Evolutionary conservation across 1,140 invertebrate genomes (phyloP).

Genomic region (Fragariocoptes setiger): DNA sequence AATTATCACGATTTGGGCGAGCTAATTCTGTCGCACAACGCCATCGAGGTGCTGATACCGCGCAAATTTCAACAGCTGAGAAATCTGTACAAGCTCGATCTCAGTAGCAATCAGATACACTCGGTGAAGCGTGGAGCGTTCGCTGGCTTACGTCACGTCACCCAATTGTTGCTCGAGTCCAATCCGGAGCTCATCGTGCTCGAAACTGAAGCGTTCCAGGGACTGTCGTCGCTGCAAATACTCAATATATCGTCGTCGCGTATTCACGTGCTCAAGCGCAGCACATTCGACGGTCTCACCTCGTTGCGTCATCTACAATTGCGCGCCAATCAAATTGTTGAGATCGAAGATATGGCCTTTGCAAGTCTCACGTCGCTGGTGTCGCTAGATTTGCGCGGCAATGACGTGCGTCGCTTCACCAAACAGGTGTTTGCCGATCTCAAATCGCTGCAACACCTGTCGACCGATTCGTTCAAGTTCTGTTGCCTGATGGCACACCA

Average conservation of each 20-base stretch:
- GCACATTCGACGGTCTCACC: slow-evolving; percentile 6
- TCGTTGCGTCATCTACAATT: slow-evolving; percentile 9
- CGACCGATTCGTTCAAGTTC: slow-evolving; percentile 18
- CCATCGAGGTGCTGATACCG: slow-evolving; percentile 10
- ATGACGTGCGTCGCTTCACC: slow-evolving; percentile 12
- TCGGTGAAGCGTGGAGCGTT: slow-evolving; percentile 11
- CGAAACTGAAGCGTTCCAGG: slow-evolving; percentile 10
- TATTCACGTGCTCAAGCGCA: background rate
- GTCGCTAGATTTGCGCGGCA: slow-evolving; percentile 9
- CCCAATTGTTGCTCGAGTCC: slow-evolving; percentile 9
- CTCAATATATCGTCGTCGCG: slow-evolving; percentile 7
- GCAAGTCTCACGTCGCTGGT: slow-evolving; percentile 8
- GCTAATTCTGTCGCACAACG: slow-evolving; percentile 13
- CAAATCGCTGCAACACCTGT: slow-evolving; percentile 14
- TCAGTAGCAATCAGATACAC: slow-evolving; percentile 11
- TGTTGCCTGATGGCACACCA: slow-evolving; percentile 16
- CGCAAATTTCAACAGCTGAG: slow-evolving; percentile 11
- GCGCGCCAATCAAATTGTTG: slow-evolving; percentile 13
- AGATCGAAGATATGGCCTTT: slow-evolving; percentile 16
- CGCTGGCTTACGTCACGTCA: slow-evolving; percentile 11
- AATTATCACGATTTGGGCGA: slow-evolving; percentile 10
- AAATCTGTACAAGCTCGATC: slow-evolving; percentile 14
- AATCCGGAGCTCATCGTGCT: slow-evolving; percentile 11
- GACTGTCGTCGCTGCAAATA: slow-evolving; percentile 5
- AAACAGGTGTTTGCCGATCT: slow-evolving; percentile 16